Evolutionary conservation across 2,888 invertebrate species (phyloP).

Genomic region (Podabrus alpinus): DNA sequence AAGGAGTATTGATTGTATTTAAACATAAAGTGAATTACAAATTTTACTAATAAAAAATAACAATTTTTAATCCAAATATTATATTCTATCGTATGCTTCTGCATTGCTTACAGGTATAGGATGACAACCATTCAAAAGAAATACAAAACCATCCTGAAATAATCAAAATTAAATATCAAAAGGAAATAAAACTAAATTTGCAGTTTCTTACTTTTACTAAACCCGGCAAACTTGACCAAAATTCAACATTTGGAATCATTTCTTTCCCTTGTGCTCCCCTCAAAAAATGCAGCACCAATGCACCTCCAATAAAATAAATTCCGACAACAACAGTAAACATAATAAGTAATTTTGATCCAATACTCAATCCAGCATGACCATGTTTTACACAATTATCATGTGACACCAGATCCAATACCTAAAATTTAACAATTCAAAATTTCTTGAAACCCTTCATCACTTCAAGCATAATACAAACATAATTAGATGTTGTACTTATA

Average conservation of each 20-base stretch:
- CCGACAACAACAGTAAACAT: slow-evolving; percentile 63
- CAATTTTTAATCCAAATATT: slow-evolving; percentile 35
- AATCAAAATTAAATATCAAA: background rate
- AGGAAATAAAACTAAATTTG: background rate
- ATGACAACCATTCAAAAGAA: slow-evolving; percentile 65
- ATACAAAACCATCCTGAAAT: slow-evolving; percentile 69
- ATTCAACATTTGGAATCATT: slow-evolving; percentile 73
- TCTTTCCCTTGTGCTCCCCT: slow-evolving; percentile 75
- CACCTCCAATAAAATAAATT: slow-evolving; percentile 70
- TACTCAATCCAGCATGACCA: slow-evolving; percentile 58
- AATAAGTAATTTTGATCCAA: slow-evolving; percentile 67
- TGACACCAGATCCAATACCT: slow-evolving; percentile 61
- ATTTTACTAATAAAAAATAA: background rate
- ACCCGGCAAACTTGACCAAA: slow-evolving; percentile 73
- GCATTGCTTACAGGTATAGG: slow-evolving; percentile 48
- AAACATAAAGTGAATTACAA: slow-evolving; percentile 1
- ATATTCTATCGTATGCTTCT: slow-evolving; percentile 60
- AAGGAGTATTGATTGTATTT: background rate
- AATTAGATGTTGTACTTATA: background rate
- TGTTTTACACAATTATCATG: slow-evolving; percentile 58
- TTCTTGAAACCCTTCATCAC: background rate
- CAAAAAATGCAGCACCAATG: slow-evolving; percentile 66
- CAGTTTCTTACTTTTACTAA: slow-evolving; percentile 66
- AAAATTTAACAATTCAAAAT: slow-evolving; percentile 42
- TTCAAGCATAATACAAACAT: background rate